A percentile compares a stretch with the other conserved stretches of the same genome.
phyloP scores from a whole-genome alignment of 2,888 invertebrate species.

The Drosophila dives region DNA sequence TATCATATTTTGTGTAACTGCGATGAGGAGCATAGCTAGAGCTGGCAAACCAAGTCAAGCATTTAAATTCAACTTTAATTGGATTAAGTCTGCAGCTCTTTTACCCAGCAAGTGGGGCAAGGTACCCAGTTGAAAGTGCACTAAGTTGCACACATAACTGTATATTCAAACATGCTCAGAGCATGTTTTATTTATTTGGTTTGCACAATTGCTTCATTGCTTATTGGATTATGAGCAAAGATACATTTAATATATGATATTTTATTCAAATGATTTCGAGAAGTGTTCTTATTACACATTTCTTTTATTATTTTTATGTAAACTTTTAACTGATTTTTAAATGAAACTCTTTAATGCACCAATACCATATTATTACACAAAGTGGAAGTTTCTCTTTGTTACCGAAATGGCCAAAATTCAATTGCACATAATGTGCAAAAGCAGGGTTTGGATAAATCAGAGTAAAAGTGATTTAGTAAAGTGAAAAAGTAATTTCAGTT shows the following conservation, averaged over 20 bases:
- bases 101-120: conserved; percentile 21
- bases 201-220: conserved; percentile 48
- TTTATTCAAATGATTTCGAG: neutral
- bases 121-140: conserved; percentile 1
- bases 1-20: conserved; percentile 8
- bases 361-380: neutral
- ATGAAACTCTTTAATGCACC: neutral
- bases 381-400: neutral
- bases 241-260: conserved; percentile 9
- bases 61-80: conserved; percentile 79
- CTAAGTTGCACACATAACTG: neutral
- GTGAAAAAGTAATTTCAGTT: neutral
- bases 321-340: neutral
- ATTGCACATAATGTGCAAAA: conserved; percentile 30
- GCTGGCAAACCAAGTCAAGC: conserved; percentile 63
- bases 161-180: neutral
- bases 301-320: too few species aligned
- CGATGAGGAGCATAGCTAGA: conserved; percentile 1
- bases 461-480: neutral
- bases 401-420: conserved; percentile 36
- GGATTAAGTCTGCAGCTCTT: conserved; percentile 71
- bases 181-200: conserved; percentile 44
- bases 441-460: conserved; percentile 1
- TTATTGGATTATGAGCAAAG: conserved; percentile 59
- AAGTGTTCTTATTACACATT: neutral